Conservation (phyloP, 2,797 vertebrate genomes). For the Spinus pinus region DNA sequence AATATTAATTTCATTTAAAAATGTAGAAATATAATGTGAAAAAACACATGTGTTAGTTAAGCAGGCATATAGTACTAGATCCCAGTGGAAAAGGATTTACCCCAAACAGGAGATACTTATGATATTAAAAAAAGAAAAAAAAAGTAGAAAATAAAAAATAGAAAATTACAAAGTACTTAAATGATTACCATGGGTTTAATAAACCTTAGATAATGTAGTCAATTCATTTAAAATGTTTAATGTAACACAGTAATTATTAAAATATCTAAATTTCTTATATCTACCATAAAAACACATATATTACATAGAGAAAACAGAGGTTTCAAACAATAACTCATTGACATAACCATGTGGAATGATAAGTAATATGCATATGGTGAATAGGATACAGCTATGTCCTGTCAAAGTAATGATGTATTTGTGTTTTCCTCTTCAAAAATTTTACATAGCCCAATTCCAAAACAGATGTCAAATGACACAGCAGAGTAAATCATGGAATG, state of each 20-base stretch:
- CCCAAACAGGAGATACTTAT: not conserved
- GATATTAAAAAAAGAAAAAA: not conserved
- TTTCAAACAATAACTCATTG: not conserved
- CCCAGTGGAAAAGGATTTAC: not conserved
- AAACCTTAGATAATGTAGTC: not conserved
- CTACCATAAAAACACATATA: not conserved
- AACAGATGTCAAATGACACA: not conserved
- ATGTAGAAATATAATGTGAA: not conserved
- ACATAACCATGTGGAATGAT: not conserved
- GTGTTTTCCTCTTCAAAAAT: not conserved
- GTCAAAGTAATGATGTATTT: not conserved
- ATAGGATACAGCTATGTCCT: not conserved
- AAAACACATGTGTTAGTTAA: not conserved
- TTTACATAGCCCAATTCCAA: not conserved
- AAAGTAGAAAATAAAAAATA: not conserved
- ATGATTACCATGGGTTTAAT: not conserved
- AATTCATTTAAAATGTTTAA: not conserved
- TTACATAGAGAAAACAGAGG: not conserved
- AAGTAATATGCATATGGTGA: not conserved
- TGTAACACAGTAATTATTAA: not conserved
- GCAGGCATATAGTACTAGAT: not conserved
- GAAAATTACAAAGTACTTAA: not conserved
- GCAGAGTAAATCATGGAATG: not conserved
- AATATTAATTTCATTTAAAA: not conserved
- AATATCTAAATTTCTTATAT: not conserved